These are phyloP conservation scores for Pseudochirops cupreus DNA, from an alignment of 2,797 vertebrate genomes.

Conservation along the genomic window DNA sequence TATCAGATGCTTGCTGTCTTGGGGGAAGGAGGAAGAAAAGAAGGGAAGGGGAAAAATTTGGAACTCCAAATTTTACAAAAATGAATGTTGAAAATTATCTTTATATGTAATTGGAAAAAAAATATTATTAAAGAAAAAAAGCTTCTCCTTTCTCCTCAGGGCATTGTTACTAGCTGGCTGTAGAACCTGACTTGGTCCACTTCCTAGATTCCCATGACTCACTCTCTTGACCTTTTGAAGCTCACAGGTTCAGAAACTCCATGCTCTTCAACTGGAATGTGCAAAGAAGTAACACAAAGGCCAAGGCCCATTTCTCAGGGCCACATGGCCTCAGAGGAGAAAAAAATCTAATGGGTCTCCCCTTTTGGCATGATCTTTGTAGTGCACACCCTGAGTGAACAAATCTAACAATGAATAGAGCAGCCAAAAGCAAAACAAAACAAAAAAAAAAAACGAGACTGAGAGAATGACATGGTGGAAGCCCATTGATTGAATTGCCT, in stretches of 20 bases:
- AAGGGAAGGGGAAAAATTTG: too few species aligned
- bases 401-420: background rate
- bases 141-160: background rate
- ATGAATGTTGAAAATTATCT: too few species aligned
- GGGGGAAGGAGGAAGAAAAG: too few species aligned
- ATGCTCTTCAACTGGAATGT: background rate
- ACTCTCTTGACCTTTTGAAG: background rate
- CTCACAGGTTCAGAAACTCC: background rate
- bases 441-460: background rate
- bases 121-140: too few species aligned
- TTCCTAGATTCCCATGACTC: background rate
- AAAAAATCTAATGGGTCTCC: background rate
- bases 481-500: background rate
- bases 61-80: too few species aligned
- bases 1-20: too few species aligned
- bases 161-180: background rate
- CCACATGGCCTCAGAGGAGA: background rate
- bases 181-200: background rate
- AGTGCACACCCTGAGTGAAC: background rate
- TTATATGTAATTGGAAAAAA: too few species aligned
- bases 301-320: background rate
- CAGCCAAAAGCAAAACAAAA: background rate
- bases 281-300: background rate
- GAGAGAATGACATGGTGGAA: background rate
- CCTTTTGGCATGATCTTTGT: background rate